A percentile compares a stretch with the other conserved stretches of the same genome.
These are phyloP conservation scores for Agrilus biguttatus DNA, from an alignment of 2,888 invertebrate species.

Conservation along the genomic window DNA sequence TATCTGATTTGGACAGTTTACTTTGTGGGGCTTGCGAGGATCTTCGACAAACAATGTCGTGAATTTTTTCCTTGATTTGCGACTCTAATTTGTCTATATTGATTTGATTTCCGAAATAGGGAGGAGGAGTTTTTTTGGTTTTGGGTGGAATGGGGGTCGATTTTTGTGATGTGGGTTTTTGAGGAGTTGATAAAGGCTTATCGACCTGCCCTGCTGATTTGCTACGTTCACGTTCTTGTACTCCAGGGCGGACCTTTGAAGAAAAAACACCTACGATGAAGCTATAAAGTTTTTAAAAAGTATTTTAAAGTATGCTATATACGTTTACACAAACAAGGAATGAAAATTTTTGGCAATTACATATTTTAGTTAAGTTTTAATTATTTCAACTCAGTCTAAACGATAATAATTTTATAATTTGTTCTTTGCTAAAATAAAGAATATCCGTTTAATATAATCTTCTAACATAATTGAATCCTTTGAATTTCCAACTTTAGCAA, in stretches of 20 bases:
- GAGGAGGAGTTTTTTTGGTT: conserved; percentile 7
- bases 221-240: conserved; percentile 27
- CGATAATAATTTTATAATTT: no score
- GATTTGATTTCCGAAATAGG: conserved; percentile 18
- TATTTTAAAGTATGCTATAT: conserved; percentile 2
- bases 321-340: no score
- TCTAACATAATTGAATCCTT: no score
- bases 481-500: no score
- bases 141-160: conserved; percentile 5
- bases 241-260: conserved; percentile 35
- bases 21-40: conserved; percentile 12
- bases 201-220: conserved; percentile 26
- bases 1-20: conserved; percentile 12
- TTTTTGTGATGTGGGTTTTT: conserved; percentile 14
- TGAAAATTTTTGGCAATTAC: no score
- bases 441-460: no score
- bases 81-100: conserved; percentile 30
- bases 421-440: no score
- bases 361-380: no score
- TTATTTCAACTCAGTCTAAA: no score
- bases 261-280: conserved; percentile 37
- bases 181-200: conserved; percentile 13
- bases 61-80: conserved; percentile 33
- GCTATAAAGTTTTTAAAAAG: conserved; percentile 7
- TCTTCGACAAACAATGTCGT: conserved; percentile 28